A percentile compares a stretch with the other conserved stretches of the same genome.
Conservation (phyloP, 2,113 vertebrate species). For the Sorex araneus region DNA sequence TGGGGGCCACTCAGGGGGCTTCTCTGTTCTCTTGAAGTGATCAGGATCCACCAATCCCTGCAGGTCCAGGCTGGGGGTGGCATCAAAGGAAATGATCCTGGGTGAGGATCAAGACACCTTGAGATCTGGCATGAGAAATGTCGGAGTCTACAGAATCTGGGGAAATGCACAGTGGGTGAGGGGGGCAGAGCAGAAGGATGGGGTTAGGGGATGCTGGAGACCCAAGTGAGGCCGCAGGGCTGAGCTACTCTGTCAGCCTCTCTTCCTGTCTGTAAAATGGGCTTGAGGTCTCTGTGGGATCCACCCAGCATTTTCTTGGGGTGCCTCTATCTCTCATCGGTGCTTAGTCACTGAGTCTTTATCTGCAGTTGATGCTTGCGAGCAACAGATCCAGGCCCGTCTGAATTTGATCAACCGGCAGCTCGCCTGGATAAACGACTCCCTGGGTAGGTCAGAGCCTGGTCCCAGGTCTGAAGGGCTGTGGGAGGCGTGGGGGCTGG, state of each 20-base stretch:
- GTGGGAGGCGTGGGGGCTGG: not conserved
- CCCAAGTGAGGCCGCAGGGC: fast-evolving
- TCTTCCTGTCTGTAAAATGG: not conserved
- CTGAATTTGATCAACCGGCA: constrained; percentile 4
- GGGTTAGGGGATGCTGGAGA: not conserved
- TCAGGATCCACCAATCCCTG: not conserved
- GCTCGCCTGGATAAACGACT: constrained; percentile 50
- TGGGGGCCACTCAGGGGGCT: too few relatives aligned
- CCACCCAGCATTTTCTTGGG: not conserved
- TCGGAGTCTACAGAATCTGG: not conserved
- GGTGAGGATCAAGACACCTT: not conserved
- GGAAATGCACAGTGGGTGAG: not conserved
- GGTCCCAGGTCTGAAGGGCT: not conserved
- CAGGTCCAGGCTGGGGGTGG: not conserved
- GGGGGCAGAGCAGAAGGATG: too few relatives aligned
- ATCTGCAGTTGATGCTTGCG: not conserved
- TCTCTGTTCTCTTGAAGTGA: constrained; percentile 61
- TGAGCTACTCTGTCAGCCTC: not conserved
- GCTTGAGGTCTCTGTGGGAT: not conserved
- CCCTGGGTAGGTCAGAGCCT: constrained; percentile 12
- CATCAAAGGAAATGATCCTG: not conserved
- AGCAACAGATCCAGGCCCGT: not conserved
- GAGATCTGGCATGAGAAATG: not conserved
- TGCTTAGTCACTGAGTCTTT: not conserved
- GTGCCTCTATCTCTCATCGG: not conserved